Percentiles rank a stretch among this genome's conserved stretches.
Conservation (phyloP, 2,797 vertebrate genomes). For the Gadopsis marmoratus region DNA sequence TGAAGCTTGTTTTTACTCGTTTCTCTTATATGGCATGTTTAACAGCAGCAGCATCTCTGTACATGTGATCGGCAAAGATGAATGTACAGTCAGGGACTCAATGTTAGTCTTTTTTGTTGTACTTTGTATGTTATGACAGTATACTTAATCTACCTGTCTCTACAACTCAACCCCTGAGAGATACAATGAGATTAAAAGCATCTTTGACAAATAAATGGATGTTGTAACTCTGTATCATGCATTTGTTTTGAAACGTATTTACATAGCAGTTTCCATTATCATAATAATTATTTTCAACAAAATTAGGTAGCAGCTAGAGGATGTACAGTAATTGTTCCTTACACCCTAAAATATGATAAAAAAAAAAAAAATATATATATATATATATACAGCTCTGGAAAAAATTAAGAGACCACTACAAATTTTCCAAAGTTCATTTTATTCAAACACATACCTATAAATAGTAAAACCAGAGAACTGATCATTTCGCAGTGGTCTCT, state of each 20-base stretch:
- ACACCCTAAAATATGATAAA: not conserved
- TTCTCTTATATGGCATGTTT: not conserved
- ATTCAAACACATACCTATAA: too few species aligned
- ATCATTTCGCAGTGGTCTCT: too few species aligned
- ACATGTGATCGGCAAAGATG: constrained; percentile 8
- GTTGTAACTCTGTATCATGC: too few species aligned
- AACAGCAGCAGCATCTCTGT: not conserved
- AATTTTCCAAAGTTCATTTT: too few species aligned
- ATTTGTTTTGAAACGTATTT: too few species aligned
- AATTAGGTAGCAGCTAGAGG: not conserved
- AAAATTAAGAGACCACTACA: too few species aligned
- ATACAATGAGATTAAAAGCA: not conserved
- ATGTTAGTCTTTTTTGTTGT: not conserved
- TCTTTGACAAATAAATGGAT: not conserved
- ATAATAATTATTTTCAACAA: not conserved
- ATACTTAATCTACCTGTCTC: not conserved
- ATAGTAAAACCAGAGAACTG: too few species aligned
- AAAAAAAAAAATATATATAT: too few species aligned
- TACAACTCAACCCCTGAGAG: not conserved
- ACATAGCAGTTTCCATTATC: not conserved
- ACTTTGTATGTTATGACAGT: not conserved
- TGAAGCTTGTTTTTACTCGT: constrained; percentile 12
- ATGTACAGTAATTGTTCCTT: not conserved
- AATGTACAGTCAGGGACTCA: not conserved
- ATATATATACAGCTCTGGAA: too few species aligned